Evolutionary conservation across 2,797 vertebrate species (phyloP).

Genomic region (Fringilla coelebs): DNA sequence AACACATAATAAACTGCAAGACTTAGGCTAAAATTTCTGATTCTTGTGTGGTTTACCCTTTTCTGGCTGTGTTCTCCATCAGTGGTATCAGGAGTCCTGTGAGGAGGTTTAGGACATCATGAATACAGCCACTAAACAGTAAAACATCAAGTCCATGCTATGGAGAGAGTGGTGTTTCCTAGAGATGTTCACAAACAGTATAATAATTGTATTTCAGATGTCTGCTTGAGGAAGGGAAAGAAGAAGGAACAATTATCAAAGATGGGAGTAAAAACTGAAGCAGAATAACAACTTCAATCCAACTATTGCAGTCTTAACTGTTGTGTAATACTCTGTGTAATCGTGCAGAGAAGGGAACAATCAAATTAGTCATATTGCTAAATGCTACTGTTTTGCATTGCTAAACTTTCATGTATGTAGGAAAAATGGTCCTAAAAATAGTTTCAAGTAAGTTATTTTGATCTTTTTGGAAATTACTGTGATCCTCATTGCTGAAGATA

Average conservation of each 20-base stretch:
- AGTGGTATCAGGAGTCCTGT: not conserved
- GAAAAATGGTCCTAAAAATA: not conserved
- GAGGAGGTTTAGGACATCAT: not conserved
- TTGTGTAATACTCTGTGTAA: not conserved
- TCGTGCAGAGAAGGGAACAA: rapidly evolving
- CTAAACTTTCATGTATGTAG: not conserved
- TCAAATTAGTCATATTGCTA: not conserved
- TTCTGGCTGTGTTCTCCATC: not conserved
- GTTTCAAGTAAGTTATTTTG: not conserved
- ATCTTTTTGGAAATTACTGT: not conserved
- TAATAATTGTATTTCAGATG: not conserved
- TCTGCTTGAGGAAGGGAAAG: not conserved
- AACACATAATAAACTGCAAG: not conserved
- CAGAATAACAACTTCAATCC: not conserved
- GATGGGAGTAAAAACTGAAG: not conserved
- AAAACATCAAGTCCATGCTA: rapidly evolving
- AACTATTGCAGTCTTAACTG: not conserved
- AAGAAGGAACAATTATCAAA: not conserved
- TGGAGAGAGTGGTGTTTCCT: not conserved
- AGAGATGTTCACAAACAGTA: not conserved
- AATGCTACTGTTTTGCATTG: not conserved
- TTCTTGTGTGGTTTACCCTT: not conserved
- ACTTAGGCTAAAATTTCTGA: not conserved
- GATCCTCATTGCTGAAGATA: not conserved
- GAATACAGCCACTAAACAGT: not conserved